Evolutionary conservation across 1,140 invertebrate genomes (phyloP).

Genomic region (Aricia agestis): DNA sequence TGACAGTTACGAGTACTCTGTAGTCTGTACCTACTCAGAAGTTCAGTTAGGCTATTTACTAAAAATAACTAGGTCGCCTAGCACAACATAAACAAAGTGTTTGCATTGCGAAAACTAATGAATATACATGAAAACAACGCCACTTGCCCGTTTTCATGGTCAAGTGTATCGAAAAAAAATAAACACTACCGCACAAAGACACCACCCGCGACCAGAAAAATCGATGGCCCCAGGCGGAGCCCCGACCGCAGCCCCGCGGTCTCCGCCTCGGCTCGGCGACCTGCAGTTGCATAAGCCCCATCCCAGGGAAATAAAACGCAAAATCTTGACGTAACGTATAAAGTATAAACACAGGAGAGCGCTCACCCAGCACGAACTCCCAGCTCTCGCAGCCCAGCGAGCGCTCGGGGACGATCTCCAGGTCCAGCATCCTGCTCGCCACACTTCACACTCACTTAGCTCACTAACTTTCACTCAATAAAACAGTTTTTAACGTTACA

Average conservation of each 20-base stretch:
- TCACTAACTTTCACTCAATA: conserved; percentile 69
- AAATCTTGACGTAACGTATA: conserved; percentile 70
- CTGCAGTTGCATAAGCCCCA: conserved; percentile 62
- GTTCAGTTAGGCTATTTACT: background rate
- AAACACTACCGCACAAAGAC: conserved; percentile 66
- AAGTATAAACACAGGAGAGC: conserved; percentile 66
- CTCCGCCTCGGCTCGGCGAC: background rate
- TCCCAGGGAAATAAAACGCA: conserved; percentile 70
- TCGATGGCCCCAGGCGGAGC: conserved; percentile 39
- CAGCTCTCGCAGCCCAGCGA: conserved; percentile 97
- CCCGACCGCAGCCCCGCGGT: background rate
- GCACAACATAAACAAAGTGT: conserved; percentile 65
- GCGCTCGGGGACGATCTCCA: conserved; percentile 96
- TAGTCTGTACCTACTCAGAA: no score
- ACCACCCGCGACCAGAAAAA: conserved; percentile 50
- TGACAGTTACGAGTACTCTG: background rate
- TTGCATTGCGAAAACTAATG: conserved; percentile 34
- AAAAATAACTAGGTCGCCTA: conserved; percentile 1
- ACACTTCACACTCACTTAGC: conserved; percentile 63
- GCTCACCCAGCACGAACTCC: conserved; percentile 97
- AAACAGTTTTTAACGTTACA: conserved; percentile 55
- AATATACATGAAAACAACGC: conserved; percentile 57
- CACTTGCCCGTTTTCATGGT: conserved; percentile 61
- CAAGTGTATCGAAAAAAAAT: conserved; percentile 70
- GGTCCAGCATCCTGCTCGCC: conserved; percentile 88